Evolutionary conservation across 1,140 invertebrate species (phyloP), one percentile per base, ranked within the genome.

Genomic region (Ceratina calcarata): DNA sequence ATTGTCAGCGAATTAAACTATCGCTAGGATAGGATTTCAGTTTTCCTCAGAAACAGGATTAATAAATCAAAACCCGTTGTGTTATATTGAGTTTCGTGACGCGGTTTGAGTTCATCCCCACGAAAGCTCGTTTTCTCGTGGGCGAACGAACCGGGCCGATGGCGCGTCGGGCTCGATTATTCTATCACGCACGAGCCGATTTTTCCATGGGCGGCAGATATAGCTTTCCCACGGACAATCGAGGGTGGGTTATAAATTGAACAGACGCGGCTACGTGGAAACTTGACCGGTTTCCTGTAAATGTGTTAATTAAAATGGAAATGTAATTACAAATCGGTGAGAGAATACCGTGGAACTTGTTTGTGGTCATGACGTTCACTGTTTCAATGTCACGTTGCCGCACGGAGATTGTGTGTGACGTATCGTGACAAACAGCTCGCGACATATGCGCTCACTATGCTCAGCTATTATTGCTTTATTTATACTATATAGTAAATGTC

Each of bases 291-390:
- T 45, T 45, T 6, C 24, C 20, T 61, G n/a, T 61, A 57, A 72
- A 61, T 61, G 57, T 37, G 49, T 72, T 72, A 72, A 72, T 72
- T 72, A 72, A 72, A 72, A 72, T 72, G 70, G 70, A 72, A 72
- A 72, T 72, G 70, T 49, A 72, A 72, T 72, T 72, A 72, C 70
- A 22, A 18, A 27, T 49, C 70, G 70, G 20, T 53, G 37, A 16
- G 70, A 37, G 70, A 72, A 72, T n/a, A 49, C 32, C 37, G 20
- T n/a, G 68, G 70, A 27, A 55, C 57, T 72, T 49, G 70, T 72
- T 71, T 57, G 60, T n/a, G 69, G 69, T 60, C 32, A 18, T n/a
- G 57, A 60, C 32, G 6, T 45, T 6, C 37, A 45, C 37, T 45
- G 12, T 27, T 7, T 20, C 37, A 49, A 49, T 10, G 37, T 45